Conservation (phyloP, 2,888 invertebrate genomes). For the Hemithea aestivaria region DNA sequence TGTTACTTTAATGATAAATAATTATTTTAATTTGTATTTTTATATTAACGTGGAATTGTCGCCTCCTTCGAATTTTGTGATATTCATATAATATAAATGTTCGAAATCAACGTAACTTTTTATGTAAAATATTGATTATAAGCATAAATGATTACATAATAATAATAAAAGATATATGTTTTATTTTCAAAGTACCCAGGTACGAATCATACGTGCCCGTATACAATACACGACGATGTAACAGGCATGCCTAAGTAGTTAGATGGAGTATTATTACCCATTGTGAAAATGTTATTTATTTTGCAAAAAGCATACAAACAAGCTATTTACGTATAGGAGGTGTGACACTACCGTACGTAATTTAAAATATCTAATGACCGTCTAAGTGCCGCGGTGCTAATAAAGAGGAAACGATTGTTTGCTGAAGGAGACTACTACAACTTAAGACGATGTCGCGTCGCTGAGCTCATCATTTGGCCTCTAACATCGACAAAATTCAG, state of each 20-base stretch:
- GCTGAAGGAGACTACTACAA: constrained; percentile 29
- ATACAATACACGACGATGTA: no score
- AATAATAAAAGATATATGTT: constrained; percentile 36
- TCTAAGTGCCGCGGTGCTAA: constrained; percentile 45
- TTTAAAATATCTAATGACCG: constrained; percentile 18
- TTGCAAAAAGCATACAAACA: constrained; percentile 5
- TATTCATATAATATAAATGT: constrained; percentile 72
- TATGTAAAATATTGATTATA: constrained; percentile 69
- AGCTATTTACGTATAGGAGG: constrained; percentile 22
- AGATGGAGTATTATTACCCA: no score
- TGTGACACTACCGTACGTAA: constrained; percentile 22
- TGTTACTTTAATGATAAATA: constrained; percentile 34
- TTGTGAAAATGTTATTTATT: constrained; percentile 1
- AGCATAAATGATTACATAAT: constrained; percentile 57
- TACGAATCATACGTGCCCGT: no score
- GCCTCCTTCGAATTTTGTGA: constrained; percentile 76
- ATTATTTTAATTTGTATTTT: constrained; percentile 43
- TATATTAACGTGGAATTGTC: constrained; percentile 67
- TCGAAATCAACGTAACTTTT: constrained; percentile 68
- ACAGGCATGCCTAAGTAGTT: no score
- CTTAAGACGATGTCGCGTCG: neutral
- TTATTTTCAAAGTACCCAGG: constrained; percentile 19
- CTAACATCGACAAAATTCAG: constrained; percentile 18
- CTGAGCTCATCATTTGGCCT: constrained; percentile 25
- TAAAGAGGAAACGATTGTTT: constrained; percentile 44